Conservation (phyloP, 2,888 invertebrate species). For the Drosophila maculinotata region DNA sequence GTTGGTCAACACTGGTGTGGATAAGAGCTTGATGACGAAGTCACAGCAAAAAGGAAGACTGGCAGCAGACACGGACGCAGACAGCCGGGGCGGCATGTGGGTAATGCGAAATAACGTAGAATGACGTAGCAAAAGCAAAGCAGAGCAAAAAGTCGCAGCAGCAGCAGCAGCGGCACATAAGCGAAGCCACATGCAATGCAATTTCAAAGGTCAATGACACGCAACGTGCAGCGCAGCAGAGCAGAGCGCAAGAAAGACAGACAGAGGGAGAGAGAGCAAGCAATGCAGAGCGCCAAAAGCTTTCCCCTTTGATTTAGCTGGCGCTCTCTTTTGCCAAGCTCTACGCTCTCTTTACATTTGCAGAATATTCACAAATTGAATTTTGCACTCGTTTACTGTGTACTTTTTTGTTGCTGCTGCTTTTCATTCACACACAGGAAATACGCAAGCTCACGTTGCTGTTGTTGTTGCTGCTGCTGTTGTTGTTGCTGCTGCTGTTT, state of each 20-base stretch:
- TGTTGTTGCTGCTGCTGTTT: conserved; percentile 40
- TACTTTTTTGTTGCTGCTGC: conserved; percentile 29
- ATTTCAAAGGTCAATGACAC: conserved; percentile 80
- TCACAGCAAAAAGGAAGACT: conserved; percentile 51
- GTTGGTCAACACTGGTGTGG: conserved; percentile 7
- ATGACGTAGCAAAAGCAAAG: conserved; percentile 76
- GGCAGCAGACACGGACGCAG: conserved; percentile 45
- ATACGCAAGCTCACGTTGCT: conserved; percentile 65
- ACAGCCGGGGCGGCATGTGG: conserved; percentile 59
- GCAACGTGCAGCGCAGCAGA: conserved; percentile 57
- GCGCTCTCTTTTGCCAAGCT: conserved; percentile 31
- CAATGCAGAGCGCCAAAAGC: conserved; percentile 33
- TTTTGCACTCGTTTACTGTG: conserved; percentile 42
- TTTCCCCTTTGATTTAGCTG: conserved; percentile 29
- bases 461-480: conserved; percentile 25
- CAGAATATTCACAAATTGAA: conserved; percentile 55
- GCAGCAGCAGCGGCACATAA: conserved; percentile 55
- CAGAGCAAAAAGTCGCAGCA: conserved; percentile 50
- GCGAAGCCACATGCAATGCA: conserved; percentile 74
- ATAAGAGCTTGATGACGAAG: conserved; percentile 62
- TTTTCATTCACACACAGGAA: conserved; percentile 78
- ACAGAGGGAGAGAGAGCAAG: conserved; percentile 45
- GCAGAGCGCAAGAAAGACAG: conserved; percentile 20
- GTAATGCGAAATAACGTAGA: conserved; percentile 75
- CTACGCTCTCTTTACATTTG: conserved; percentile 43